Base-by-base conservation (phyloP, 2,797 vertebrate species). In the Adelosebastes latens region DNA sequence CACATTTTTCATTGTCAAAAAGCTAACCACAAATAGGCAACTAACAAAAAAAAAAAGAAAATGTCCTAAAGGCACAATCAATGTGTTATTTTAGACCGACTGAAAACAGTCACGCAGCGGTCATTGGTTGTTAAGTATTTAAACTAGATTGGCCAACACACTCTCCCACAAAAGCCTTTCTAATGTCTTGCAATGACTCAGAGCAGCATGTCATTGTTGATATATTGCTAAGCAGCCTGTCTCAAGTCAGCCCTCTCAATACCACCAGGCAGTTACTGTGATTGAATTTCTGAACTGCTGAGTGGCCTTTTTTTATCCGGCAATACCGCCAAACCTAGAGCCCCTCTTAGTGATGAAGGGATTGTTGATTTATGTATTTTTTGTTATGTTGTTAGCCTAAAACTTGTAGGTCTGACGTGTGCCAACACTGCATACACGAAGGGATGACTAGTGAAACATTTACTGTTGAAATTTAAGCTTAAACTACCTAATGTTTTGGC, bases 221-320 rank as follows among this genome's bases (percentile, higher is more conserved):
- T 81, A 64, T 74, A 91, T 62, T 60, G 81, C 70, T 87, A 82
- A 77, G 85, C 76, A 77, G 81, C 61, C 64, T 53, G 42, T 76
- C 87, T 84, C 9, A 4, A 87, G 24, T 82, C 75, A 62, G 72
- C 73, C 64, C 62, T 78, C 79, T 84, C 79, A 55, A 59, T 70
- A 64, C 49, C 62, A 78, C 46, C 2, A 66, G 27, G 82, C 67
- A 61, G 84, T 87, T 85, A 83, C 76, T 68, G 74, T 82, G 85
- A 94, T 86, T 92, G 71, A 81, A 91, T 88, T 74, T 82, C 75
- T 67, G 25, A 87, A 83, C 65, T 89, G 87, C 81, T 84, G 91
- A 91, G 81, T 81, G 49, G 81, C 78, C 72, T 32, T 79, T 90
- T n/a, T 87, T 62, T 75, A 74, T 39, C 29, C 72, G 31, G 63